Percentiles rank a stretch among this genome's conserved stretches.
Conservation (phyloP, 1,140 invertebrate genomes). For the Lordiphosa collinella region DNA sequence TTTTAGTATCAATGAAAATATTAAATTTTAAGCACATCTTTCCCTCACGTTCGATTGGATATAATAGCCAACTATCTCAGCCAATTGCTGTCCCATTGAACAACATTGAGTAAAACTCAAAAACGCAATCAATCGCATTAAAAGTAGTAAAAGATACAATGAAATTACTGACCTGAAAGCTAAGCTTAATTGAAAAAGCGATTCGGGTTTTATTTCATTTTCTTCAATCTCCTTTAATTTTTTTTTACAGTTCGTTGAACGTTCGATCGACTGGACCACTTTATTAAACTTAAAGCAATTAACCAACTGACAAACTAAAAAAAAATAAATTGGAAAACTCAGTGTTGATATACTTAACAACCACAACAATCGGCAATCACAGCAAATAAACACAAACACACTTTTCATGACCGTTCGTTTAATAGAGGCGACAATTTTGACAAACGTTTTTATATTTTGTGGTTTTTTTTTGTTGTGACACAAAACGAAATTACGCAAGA, state of each 20-base stretch:
- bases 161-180: slow-evolving; percentile 26
- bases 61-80: too few relatives aligned
- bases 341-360: slow-evolving; percentile 17
- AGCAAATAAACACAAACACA: slow-evolving; percentile 11
- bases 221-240: slow-evolving; percentile 8
- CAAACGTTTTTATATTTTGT: slow-evolving; percentile 13
- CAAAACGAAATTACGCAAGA: slow-evolving; percentile 11
- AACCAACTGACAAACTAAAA: slow-evolving; percentile 33
- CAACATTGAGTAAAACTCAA: too few relatives aligned
- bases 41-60: too few relatives aligned
- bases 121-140: slow-evolving; percentile 21
- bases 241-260: slow-evolving; percentile 42
- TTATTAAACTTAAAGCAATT: slow-evolving; percentile 38
- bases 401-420: slow-evolving; percentile 18
- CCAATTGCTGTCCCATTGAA: too few relatives aligned
- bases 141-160: slow-evolving; percentile 20
- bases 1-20: too few relatives aligned
- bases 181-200: slow-evolving; percentile 38
- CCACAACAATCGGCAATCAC: slow-evolving; percentile 22
- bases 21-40: too few relatives aligned
- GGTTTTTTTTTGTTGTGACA: slow-evolving; percentile 22
- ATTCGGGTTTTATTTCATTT: slow-evolving; percentile 14
- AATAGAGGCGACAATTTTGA: slow-evolving; percentile 23
- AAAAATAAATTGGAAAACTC: slow-evolving; percentile 13
- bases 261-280: slow-evolving; percentile 19